Base-by-base conservation (phyloP, 2,797 vertebrate species). In the Tympanoctomys barrerae region DNA sequence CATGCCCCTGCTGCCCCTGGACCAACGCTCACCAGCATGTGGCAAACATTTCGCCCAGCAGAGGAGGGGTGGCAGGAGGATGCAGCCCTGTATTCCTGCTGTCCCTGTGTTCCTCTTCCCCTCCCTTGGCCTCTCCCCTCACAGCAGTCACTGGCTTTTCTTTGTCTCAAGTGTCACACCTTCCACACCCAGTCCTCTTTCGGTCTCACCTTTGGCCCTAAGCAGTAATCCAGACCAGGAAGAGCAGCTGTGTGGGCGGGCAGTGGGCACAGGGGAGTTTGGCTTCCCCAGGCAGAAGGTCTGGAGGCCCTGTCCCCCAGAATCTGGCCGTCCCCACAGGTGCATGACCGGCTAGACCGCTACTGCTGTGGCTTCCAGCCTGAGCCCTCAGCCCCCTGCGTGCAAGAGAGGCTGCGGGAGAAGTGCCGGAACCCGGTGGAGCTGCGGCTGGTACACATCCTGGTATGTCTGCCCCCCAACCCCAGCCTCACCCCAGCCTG, bases 281-380 rank as follows among this genome's bases (percentile, higher is more conserved):
- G 42, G 73, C 9, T 46, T 13, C 39, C 36, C 2, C 24, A 75
- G 70, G 71, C 24, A 5, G 13, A 13, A 8, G 39, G 26, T 39
- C 22, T 73, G 39, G 10, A 42, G 71, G 71, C 3, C 49, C 7
- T 16, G 6, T 7, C 7, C 57, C 75, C 31, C 24, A 82, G 36
- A 66, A 49, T 12, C 49, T 0, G n/a, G 86, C 85, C 61, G 95
- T 90, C 95, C 66, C 94, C 12, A 0, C 97, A 99, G 99, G 99
- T 99, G 4, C 99, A 99, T 0, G 99, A 99, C 97, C 99, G 99
- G n/a, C 98, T 99, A 92, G 99, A 99, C 97, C 98, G 99, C 86
- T 99, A 99, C 97, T 99, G 99, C 98, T 99, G 99, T 86, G 99
- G 99, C 57, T 99, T 99, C 89, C 98, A 98, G 59, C 99, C 99